Evolutionary conservation across 2,113 vertebrate genomes (phyloP).

Genomic region (Triplophysa dalaica): DNA sequence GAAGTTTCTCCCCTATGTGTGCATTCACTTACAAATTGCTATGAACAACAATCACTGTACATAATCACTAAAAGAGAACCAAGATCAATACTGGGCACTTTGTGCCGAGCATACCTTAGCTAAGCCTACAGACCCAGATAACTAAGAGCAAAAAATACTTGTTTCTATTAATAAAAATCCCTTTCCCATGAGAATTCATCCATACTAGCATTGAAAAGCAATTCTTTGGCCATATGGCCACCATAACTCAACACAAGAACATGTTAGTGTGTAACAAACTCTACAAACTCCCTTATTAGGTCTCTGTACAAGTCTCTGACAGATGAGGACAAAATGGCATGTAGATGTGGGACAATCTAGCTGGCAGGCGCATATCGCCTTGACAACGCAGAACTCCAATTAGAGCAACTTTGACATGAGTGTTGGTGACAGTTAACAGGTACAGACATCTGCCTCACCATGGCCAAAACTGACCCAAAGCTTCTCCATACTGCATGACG

Average conservation of each 20-base stretch:
- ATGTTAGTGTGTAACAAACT: constrained; percentile 11
- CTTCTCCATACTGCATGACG: background rate
- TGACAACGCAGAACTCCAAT: constrained; percentile 33
- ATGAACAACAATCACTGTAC: too few species aligned
- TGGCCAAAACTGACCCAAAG: constrained; percentile 21
- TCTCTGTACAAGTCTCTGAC: constrained; percentile 22
- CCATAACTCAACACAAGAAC: constrained; percentile 24
- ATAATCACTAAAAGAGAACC: background rate
- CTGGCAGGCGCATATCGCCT: constrained; percentile 28
- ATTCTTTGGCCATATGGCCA: constrained; percentile 10
- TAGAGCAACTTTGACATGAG: constrained; percentile 28
- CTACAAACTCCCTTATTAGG: constrained; percentile 24
- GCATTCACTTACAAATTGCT: too few species aligned
- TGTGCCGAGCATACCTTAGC: background rate
- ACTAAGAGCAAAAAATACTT: background rate
- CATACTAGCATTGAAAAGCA: background rate
- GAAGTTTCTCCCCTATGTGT: too few species aligned
- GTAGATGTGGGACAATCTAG: constrained; percentile 33
- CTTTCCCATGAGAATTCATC: constrained; percentile 13
- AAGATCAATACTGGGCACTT: background rate
- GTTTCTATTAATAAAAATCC: background rate
- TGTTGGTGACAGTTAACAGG: constrained; percentile 31
- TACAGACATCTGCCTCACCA: constrained; percentile 35
- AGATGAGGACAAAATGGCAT: constrained; percentile 35
- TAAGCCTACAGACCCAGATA: too few species aligned